A percentile compares a stretch with the other conserved stretches of the same genome.
phyloP scores from a whole-genome alignment of 2,797 vertebrate genomes.

The Melopsittacus undulatus region DNA sequence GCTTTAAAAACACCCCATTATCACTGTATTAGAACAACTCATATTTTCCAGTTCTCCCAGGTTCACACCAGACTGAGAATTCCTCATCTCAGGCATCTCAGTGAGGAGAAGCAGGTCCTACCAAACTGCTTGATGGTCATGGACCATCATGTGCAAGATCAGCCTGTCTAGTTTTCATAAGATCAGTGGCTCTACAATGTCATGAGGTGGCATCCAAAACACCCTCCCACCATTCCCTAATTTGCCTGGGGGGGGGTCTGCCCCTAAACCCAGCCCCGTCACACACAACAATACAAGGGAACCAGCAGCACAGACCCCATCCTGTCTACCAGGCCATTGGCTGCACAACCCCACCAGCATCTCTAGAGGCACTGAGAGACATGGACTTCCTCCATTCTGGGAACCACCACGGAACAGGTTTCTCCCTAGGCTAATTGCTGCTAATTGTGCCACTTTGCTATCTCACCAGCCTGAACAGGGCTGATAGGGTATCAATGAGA shows the following conservation, averaged over 20 bases:
- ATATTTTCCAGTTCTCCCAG: fast-evolving
- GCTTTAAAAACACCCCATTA: background rate
- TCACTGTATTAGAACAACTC: background rate
- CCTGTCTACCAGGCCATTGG: background rate
- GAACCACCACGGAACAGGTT: fast-evolving
- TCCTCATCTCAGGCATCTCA: background rate
- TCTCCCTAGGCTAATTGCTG: background rate
- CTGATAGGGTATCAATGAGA: slow-evolving; percentile 56
- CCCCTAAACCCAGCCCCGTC: background rate
- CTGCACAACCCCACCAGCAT: background rate
- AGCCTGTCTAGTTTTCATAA: background rate
- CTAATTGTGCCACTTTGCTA: slow-evolving; percentile 45
- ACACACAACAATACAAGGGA: background rate
- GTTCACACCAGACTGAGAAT: background rate
- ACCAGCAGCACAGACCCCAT: fast-evolving
- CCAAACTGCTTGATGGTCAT: background rate
- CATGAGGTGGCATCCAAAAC: fast-evolving
- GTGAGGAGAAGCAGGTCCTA: background rate
- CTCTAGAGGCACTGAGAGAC: background rate
- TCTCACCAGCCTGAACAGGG: background rate
- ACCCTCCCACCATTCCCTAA: too few relatives aligned
- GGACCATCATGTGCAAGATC: fast-evolving
- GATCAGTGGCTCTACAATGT: background rate
- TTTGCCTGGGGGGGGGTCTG: background rate
- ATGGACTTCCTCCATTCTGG: fast-evolving